Percentiles rank a stretch among this genome's conserved stretches.
Conservation (phyloP, 2,888 invertebrate genomes). For the Syrista parreyssii region DNA sequence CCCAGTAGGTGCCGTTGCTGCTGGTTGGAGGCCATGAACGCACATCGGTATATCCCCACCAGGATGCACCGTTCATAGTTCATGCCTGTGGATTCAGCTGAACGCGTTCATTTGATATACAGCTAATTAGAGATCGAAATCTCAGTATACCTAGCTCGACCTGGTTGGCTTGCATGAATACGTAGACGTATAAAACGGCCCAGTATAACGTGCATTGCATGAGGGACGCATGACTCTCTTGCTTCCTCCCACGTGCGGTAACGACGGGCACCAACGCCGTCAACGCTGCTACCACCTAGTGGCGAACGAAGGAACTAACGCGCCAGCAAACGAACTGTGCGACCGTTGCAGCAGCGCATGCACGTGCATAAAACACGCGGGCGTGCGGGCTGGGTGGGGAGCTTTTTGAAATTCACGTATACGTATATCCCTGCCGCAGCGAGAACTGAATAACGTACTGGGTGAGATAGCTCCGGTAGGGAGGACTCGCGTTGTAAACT, state of each 20-base stretch:
- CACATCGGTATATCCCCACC: not conserved
- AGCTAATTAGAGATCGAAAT: constrained; percentile 65
- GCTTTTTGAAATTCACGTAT: not conserved
- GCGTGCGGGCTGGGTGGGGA: not conserved
- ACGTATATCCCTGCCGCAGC: not conserved
- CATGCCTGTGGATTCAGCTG: constrained; percentile 10
- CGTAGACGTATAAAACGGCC: constrained; percentile 27
- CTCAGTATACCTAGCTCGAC: constrained; percentile 32
- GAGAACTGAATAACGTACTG: not conserved
- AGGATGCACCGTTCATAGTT: constrained; percentile 3
- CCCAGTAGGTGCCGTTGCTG: not conserved
- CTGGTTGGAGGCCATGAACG: not conserved
- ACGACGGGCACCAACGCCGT: not conserved
- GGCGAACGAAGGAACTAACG: not conserved
- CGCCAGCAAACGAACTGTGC: not conserved
- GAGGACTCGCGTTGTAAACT: constrained; percentile 20
- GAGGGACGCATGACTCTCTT: constrained; percentile 34
- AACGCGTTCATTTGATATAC: constrained; percentile 62
- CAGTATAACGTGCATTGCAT: constrained; percentile 19
- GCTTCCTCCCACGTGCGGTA: constrained; percentile 7
- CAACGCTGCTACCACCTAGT: not conserved
- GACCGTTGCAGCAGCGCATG: not conserved
- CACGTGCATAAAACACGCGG: not conserved
- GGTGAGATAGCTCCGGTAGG: constrained; percentile 22
- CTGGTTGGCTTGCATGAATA: constrained; percentile 19